Percentiles rank a stretch among this genome's conserved stretches.
Conservation (phyloP, 2,797 vertebrate species). For the Scarus forsteni region DNA sequence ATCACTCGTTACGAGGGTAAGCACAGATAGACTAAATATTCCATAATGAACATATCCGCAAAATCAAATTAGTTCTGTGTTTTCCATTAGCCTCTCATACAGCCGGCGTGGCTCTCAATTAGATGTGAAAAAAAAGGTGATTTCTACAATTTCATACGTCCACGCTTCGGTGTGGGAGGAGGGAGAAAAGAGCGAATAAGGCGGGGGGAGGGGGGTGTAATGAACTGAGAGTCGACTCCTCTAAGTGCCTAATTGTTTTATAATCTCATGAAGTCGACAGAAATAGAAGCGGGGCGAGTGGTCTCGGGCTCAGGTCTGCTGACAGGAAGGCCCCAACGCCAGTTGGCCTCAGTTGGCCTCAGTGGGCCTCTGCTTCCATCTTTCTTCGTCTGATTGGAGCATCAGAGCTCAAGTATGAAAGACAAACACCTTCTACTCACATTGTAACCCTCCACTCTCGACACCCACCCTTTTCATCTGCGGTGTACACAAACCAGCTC, state of each 20-base stretch:
- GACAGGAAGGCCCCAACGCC: slow-evolving; percentile 54
- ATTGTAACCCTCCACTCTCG: slow-evolving; percentile 38
- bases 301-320: slow-evolving; percentile 63
- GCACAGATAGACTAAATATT: slow-evolving; percentile 49
- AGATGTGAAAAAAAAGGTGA: slow-evolving; percentile 56
- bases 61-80: slow-evolving; percentile 53
- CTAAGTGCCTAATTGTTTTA: slow-evolving; percentile 79
- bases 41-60: slow-evolving; percentile 28
- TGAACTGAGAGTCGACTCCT: slow-evolving; percentile 70
- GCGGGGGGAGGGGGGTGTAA: slow-evolving; percentile 58
- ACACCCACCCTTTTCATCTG: slow-evolving; percentile 38
- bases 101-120: slow-evolving; percentile 59
- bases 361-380: neutral
- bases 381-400: neutral
- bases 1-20: slow-evolving; percentile 35
- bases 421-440: slow-evolving; percentile 16
- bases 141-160: slow-evolving; percentile 59
- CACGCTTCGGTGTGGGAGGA: slow-evolving; percentile 47
- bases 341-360: slow-evolving; percentile 14
- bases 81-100: slow-evolving; percentile 52
- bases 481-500: slow-evolving; percentile 53
- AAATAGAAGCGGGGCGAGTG: slow-evolving; percentile 69
- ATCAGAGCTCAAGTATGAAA: neutral
- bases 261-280: slow-evolving; percentile 77
- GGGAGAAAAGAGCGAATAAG: slow-evolving; percentile 19